Conservation (phyloP, 2,797 vertebrate genomes). For the Apogon hyalosoma region DNA sequence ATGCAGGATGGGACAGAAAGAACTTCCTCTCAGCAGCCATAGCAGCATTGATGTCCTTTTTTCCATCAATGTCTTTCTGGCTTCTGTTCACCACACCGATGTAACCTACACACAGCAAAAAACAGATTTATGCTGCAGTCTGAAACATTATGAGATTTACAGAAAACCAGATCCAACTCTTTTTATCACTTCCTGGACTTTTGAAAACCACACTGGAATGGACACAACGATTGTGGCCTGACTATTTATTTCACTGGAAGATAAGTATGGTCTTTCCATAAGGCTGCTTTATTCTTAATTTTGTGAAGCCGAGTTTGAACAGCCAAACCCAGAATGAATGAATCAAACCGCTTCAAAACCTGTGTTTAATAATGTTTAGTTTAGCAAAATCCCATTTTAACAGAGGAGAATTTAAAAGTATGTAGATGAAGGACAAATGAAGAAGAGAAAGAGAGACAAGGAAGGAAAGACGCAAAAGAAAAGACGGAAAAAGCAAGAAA, state of each 20-base stretch:
- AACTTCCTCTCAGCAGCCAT: slow-evolving; percentile 96
- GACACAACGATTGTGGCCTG: slow-evolving; percentile 11
- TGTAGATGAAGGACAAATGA: neutral
- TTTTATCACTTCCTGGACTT: slow-evolving; percentile 50
- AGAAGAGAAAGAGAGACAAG: neutral
- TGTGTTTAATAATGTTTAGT: slow-evolving; percentile 45
- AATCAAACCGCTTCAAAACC: slow-evolving; percentile 28
- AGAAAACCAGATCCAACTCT: slow-evolving; percentile 25
- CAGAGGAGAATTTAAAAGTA: slow-evolving; percentile 19
- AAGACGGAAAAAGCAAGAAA: slow-evolving; percentile 5
- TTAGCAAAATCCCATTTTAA: slow-evolving; percentile 40
- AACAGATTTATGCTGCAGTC: slow-evolving; percentile 18
- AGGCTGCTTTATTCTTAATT: slow-evolving; percentile 14
- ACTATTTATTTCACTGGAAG: slow-evolving; percentile 29
- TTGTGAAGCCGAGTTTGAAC: slow-evolving; percentile 12
- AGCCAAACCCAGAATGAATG: slow-evolving; percentile 35
- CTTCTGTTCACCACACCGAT: slow-evolving; percentile 98
- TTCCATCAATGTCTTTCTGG: slow-evolving; percentile 99
- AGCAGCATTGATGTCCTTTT: slow-evolving; percentile 94
- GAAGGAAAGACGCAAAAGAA: slow-evolving; percentile 2
- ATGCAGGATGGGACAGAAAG: slow-evolving; percentile 94
- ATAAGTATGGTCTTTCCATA: slow-evolving; percentile 5
- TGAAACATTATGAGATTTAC: slow-evolving; percentile 14
- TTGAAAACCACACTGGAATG: slow-evolving; percentile 23
- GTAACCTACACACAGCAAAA: slow-evolving; percentile 86